Conservation (phyloP, 2,113 vertebrate species). For the Otocyon megalotis region DNA sequence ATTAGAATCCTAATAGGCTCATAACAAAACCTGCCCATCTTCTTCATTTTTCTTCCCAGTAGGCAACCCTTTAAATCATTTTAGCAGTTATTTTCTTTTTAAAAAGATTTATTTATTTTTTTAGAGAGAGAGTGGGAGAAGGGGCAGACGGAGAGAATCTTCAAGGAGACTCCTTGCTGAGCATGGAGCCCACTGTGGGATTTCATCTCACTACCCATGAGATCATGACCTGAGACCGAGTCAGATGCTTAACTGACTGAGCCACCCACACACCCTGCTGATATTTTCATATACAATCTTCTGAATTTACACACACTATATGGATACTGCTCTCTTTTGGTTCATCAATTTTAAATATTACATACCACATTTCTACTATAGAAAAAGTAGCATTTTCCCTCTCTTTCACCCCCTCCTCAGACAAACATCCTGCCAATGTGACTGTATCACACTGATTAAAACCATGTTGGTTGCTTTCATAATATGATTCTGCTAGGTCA, state of each 20-base stretch:
- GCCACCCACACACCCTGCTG: not conserved
- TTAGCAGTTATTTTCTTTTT: not conserved
- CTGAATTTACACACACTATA: not conserved
- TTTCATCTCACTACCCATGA: no score
- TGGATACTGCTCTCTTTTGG: not conserved
- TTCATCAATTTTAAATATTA: not conserved
- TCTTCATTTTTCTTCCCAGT: not conserved
- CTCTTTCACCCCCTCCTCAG: not conserved
- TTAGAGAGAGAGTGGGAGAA: no score
- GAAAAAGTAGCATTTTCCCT: not conserved
- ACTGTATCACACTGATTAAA: not conserved
- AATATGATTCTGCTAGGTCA: not conserved
- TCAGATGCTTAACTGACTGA: no score
- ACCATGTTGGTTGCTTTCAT: not conserved
- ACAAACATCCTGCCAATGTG: not conserved
- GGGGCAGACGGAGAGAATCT: no score
- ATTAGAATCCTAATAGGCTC: not conserved
- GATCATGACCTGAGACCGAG: no score
- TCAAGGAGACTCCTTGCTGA: no score
- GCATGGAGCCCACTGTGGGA: no score
- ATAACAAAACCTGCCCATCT: not conserved
- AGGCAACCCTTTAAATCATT: not conserved
- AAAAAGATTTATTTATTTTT: no score
- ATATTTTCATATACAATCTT: not conserved
- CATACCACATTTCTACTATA: not conserved